Base-by-base conservation (phyloP, 2,113 vertebrate genomes). In the Pangasianodon hypophthalmus region DNA sequence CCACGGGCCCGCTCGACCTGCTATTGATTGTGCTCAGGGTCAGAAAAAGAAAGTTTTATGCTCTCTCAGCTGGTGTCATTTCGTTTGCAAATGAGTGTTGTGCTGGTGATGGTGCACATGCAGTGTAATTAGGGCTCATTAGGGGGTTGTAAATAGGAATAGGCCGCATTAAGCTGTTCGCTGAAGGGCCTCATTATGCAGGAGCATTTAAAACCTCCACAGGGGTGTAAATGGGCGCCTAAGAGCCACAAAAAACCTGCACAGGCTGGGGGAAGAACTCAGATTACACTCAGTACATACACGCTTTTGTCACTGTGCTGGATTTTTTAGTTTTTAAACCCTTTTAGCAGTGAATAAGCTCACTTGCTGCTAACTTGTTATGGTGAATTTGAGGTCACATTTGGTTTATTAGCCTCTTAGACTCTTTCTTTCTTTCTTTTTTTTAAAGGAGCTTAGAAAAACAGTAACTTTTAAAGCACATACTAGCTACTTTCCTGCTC, bases 161-260 rank as follows among this genome's bases (percentile, higher is more conserved):
- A 58, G 93, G 88, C 46, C 10, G 80, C 81, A 87, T 88, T 93
- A 87, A 71, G 91, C 87, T 89, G 92, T 93, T 91, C 92, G 91
- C 93, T 91, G 93, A 95, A 95, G 91, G 92, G 94, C 94, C 95
- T 95, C 91, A 96, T 96, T 96, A 95, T 96, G 95, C 95, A 94
- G 89, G 90, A 92, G 92, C 95, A 92, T 94, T 94, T 93, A 93
- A 95, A 90, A 92, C 90, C 93, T 91, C 91, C 91, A 26, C 44
- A 60, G 92, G 95, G 96, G 94, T 92, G 92, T 84, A 92, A 94
- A 95, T 94, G 92, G 92, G 92, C 92, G 88, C 91, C 93, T 91
- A 90, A 90, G 90, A 89, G 89, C 90, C 91, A 64, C 56, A 91
- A 95, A 94, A 80, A 95, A 94, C 94, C 91, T 91, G 94, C 69